Evolutionary conservation across 2,113 vertebrate species (phyloP), one percentile per base, ranked within the genome.

Genomic region (Rhinolophus sinicus): DNA sequence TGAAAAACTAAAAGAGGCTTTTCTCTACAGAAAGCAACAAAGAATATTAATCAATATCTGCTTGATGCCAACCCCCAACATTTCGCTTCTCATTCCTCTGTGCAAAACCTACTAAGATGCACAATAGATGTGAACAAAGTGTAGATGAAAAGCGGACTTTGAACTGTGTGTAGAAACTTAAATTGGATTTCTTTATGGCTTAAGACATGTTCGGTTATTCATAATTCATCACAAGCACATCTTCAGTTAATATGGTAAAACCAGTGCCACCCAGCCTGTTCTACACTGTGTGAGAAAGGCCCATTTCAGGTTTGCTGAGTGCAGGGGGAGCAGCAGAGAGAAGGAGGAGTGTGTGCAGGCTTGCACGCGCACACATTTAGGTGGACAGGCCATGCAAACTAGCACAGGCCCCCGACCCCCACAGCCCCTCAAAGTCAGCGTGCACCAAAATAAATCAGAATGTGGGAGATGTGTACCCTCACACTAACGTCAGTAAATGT

Each of bases 101-200:
- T 3, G 40, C 84, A 50, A 73, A 80, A 82, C 44, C 72, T 38
- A 33, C 58, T 9, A 18, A 47, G 50, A 82, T 0, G 24, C 83
- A 86, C 92, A 78, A 52, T 52, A 88, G 93, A 58, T 26, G 28
- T 19, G 90, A 38, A n/a, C 82, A 47, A 95, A 94, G 3, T 1
- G 28, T 12, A 88, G 62, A 94, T 95, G 81, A 96, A 95, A 65
- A 87, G 6, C 13, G 26, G 14, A 90, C 38, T 91, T 96, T 84
- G 95, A 95, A 52, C 24, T 78, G 16, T 76, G 62, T 56, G 28
- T 35, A 10, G 78, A 75, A 5, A 2, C 14, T 24, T 64, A 77
- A 35, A 93, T 93, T 92, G 86, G 38, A 86, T 95, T 67, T 88
- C 93, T 98, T 97, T 90, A 93, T 81, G 82, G 83, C 96, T 86